Evolutionary conservation across 2,797 vertebrate species (phyloP).

Genomic region (Lagodon rhomboides): DNA sequence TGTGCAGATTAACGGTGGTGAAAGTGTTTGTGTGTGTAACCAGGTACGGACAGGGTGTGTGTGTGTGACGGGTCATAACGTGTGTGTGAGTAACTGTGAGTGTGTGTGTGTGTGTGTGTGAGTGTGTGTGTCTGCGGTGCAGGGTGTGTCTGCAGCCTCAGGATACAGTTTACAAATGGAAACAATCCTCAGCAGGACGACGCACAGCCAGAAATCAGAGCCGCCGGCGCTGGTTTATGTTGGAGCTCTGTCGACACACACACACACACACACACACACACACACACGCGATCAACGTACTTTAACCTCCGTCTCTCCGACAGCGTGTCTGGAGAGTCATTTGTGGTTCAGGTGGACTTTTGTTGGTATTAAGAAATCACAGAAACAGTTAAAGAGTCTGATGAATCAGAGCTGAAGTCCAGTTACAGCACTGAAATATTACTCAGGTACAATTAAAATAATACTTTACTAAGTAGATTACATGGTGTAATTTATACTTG

Average conservation of each 20-base stretch:
- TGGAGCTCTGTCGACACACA: not conserved
- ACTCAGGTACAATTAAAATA: too few relatives aligned
- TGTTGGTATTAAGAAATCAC: too few relatives aligned
- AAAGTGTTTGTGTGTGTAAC: slow-evolving; percentile 53
- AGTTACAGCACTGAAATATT: too few relatives aligned
- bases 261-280: not conserved
- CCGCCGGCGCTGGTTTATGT: not conserved
- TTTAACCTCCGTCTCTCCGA: too few relatives aligned
- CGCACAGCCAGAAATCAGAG: too few relatives aligned
- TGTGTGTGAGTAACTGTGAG: slow-evolving; percentile 30
- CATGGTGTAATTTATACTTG: too few relatives aligned
- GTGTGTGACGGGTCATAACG: slow-evolving; percentile 47
- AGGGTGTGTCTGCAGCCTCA: slow-evolving; percentile 60
- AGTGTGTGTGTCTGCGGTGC: slow-evolving; percentile 39
- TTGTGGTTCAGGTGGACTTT: too few relatives aligned
- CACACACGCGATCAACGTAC: not conserved
- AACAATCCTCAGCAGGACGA: slow-evolving; percentile 4
- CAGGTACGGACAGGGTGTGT: slow-evolving; percentile 53
- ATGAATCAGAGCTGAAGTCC: too few relatives aligned
- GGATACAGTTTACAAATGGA: slow-evolving; percentile 33
- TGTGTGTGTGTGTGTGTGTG: slow-evolving; percentile 17
- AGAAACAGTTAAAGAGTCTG: too few relatives aligned
- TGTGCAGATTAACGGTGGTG: slow-evolving; percentile 8
- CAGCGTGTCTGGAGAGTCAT: too few relatives aligned
- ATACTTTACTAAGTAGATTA: too few relatives aligned